Evolutionary conservation across 2,797 vertebrate genomes (phyloP).

Genomic region (Margarornis squamiger): DNA sequence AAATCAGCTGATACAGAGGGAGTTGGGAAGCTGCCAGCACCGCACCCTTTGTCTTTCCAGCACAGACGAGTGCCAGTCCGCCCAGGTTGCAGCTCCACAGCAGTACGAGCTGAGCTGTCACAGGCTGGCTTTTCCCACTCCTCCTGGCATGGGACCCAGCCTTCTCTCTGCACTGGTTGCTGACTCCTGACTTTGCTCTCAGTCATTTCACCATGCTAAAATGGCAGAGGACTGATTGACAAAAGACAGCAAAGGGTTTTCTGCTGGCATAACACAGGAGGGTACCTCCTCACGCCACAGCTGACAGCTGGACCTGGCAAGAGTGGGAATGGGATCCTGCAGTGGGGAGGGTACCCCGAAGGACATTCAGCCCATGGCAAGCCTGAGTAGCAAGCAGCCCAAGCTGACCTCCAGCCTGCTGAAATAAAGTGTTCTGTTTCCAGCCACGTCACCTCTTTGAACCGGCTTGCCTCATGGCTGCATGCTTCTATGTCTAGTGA

Average conservation of each 20-base stretch:
- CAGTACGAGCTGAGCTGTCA: rapidly evolving
- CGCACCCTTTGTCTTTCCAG: background rate
- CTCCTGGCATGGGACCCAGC: background rate
- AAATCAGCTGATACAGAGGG: background rate
- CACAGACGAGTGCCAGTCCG: background rate
- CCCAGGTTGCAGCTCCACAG: background rate
- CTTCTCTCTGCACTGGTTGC: background rate
- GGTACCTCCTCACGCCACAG: background rate
- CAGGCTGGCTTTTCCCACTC: background rate
- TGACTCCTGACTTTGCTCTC: background rate
- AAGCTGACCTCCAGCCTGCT: background rate
- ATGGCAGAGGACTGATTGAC: background rate
- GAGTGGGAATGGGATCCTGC: rapidly evolving
- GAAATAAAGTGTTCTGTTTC: background rate
- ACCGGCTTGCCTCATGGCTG: background rate
- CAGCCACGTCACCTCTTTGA: background rate
- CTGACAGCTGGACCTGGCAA: background rate
- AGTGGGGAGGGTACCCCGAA: background rate
- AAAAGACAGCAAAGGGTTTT: background rate
- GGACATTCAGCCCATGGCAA: background rate
- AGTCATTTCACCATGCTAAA: background rate
- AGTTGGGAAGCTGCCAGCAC: background rate
- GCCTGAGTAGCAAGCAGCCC: background rate
- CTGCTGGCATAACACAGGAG: background rate
- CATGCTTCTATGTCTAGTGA: rapidly evolving